A percentile compares a stretch with the other conserved stretches of the same genome.
Conservation (phyloP, 2,888 invertebrate genomes). For the Spodoptera littoralis region DNA sequence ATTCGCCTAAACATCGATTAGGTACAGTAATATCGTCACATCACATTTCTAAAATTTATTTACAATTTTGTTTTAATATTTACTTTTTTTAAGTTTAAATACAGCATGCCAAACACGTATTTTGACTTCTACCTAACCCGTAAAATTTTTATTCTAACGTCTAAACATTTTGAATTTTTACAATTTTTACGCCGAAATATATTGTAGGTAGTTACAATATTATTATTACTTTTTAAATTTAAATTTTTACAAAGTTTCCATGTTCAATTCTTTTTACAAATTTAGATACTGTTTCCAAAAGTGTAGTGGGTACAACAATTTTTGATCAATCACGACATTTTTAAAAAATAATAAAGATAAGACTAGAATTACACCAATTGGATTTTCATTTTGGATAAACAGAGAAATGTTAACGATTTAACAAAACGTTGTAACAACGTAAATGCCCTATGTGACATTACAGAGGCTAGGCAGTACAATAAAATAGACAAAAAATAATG, state of each 20-base stretch:
- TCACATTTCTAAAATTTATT: slow-evolving; percentile 83
- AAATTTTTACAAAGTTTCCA: slow-evolving; percentile 65
- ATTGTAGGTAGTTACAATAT: slow-evolving; percentile 74
- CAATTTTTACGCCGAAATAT: slow-evolving; percentile 81
- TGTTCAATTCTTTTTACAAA: slow-evolving; percentile 57
- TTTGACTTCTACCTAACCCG: slow-evolving; percentile 83
- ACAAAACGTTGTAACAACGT: slow-evolving; percentile 73
- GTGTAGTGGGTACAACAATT: slow-evolving; percentile 51
- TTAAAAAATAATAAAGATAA: slow-evolving; percentile 68
- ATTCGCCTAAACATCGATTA: slow-evolving; percentile 80
- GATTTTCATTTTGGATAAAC: slow-evolving; percentile 56
- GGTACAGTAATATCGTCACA: slow-evolving; percentile 82
- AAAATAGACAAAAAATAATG: slow-evolving; percentile 74
- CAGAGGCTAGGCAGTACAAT: slow-evolving; percentile 77
- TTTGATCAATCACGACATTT: slow-evolving; percentile 59
- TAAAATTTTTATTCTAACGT: slow-evolving; percentile 70
- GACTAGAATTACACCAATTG: slow-evolving; percentile 86
- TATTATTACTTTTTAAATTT: slow-evolving; percentile 44
- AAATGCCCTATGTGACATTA: slow-evolving; percentile 83
- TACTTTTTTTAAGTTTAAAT: slow-evolving; percentile 71
- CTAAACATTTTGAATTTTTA: slow-evolving; percentile 81
- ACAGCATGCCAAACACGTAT: slow-evolving; percentile 84
- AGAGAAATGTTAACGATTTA: slow-evolving; percentile 50
- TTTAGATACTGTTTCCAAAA: slow-evolving; percentile 57
- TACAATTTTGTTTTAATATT: slow-evolving; percentile 72